Percentiles rank a stretch among this genome's conserved stretches.
phyloP scores from a whole-genome alignment of 2,888 invertebrate genomes.

The Macroteleia sp. region DNA sequence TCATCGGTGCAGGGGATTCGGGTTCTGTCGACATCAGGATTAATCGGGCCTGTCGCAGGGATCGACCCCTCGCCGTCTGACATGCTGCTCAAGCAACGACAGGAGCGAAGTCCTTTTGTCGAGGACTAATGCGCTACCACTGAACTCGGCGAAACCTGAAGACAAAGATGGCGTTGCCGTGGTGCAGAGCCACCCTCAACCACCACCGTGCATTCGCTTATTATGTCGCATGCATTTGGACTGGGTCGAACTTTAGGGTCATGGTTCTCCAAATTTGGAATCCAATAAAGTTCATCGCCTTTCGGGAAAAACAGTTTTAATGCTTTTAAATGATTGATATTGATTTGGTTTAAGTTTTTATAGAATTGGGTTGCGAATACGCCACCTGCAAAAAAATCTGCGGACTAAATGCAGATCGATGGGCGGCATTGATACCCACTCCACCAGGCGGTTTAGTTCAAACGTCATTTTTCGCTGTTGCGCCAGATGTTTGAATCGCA shows the following conservation, averaged over 20 bases:
- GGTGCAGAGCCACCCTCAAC: constrained; percentile 55
- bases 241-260: too few relatives aligned
- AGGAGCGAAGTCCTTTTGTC: constrained; percentile 78
- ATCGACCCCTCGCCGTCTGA: constrained; percentile 83
- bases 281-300: too few relatives aligned
- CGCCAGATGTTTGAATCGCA: constrained; percentile 23
- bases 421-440: constrained; percentile 57
- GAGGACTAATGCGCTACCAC: constrained; percentile 80
- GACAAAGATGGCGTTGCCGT: constrained; percentile 68
- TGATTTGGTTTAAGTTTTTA: constrained; percentile 2
- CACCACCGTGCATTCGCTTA: constrained; percentile 61
- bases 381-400: constrained; percentile 68
- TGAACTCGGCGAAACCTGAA: constrained; percentile 68
- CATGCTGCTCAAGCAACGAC: constrained; percentile 77
- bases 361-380: constrained; percentile 51
- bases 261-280: too few relatives aligned
- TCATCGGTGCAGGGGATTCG: constrained; percentile 64
- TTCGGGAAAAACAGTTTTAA: too few relatives aligned
- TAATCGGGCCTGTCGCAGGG: constrained; percentile 70
- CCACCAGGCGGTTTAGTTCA: neutral
- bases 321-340: too few relatives aligned
- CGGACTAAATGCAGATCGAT: constrained; percentile 71
- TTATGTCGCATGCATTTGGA: constrained; percentile 45
- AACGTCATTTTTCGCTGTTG: constrained; percentile 4
- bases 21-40: constrained; percentile 67